These are phyloP conservation scores for Buceros bicornis DNA, from an alignment of 2,797 vertebrate genomes.

Conservation along the genomic window DNA sequence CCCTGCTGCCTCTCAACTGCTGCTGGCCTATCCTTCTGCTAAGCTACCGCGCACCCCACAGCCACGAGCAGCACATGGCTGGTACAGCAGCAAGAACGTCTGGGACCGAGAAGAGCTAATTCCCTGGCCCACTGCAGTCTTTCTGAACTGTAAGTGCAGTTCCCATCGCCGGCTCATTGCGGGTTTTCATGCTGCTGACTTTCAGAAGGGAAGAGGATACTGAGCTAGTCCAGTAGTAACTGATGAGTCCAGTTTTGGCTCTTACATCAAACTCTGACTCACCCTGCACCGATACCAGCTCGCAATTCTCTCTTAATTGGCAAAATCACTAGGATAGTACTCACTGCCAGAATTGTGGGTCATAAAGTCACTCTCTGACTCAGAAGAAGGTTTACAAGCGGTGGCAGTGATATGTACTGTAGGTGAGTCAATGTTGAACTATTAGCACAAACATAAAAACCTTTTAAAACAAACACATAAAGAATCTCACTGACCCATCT, in stretches of 20 bases:
- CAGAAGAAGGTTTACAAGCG: conserved; percentile 76
- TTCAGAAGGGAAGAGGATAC: neutral
- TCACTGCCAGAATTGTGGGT: conserved; percentile 75
- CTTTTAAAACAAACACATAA: conserved; percentile 35
- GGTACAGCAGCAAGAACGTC: neutral
- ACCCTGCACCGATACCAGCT: conserved; percentile 42
- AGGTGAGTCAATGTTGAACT: conserved; percentile 75
- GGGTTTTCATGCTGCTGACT: neutral
- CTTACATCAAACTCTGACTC: conserved; percentile 62
- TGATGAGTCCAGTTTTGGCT: conserved; percentile 20
- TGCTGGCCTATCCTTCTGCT: neutral
- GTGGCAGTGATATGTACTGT: conserved; percentile 61
- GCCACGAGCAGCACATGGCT: neutral
- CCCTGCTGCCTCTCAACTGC: neutral
- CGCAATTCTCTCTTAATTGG: conserved; percentile 56
- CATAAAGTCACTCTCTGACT: conserved; percentile 79
- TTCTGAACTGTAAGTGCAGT: neutral
- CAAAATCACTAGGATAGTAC: conserved; percentile 71
- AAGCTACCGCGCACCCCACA: neutral
- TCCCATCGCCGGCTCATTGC: neutral
- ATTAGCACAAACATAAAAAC: conserved; percentile 52
- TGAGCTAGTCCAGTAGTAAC: conserved; percentile 1
- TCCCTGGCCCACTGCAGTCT: neutral
- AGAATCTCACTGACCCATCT: neutral
- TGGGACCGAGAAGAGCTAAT: neutral